These are phyloP conservation scores for Caenorhabditis sp. DNA, from an alignment of 2,888 invertebrate species.

Conservation along the genomic window DNA sequence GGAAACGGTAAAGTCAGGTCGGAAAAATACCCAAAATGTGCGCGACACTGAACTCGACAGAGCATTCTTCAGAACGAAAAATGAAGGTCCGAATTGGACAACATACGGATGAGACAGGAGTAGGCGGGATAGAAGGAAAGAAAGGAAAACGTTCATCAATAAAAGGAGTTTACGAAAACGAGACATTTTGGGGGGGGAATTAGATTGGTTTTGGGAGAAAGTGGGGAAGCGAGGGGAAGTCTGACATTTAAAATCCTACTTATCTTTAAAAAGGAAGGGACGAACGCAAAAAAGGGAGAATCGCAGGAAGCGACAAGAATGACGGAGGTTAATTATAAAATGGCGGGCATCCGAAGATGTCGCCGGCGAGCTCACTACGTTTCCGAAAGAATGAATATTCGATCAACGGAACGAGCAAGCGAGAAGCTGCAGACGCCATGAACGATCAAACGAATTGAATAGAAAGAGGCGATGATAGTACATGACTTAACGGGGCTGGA, in stretches of 20 bases:
- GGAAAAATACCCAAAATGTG: slow-evolving; percentile 13
- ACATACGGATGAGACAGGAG: background rate
- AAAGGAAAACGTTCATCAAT: slow-evolving; percentile 21
- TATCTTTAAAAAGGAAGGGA: background rate
- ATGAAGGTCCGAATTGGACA: background rate
- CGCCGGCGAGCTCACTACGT: too few relatives aligned
- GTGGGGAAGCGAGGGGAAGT: slow-evolving; percentile 1
- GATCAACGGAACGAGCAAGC: too few relatives aligned
- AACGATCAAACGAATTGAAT: too few relatives aligned
- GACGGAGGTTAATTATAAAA: slow-evolving; percentile 23
- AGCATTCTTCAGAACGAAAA: background rate
- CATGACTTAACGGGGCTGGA: slow-evolving; percentile 13
- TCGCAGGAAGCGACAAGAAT: background rate
- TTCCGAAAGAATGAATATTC: too few relatives aligned
- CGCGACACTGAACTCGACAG: slow-evolving; percentile 11
- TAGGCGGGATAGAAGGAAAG: background rate
- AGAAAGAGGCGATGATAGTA: slow-evolving; percentile 11
- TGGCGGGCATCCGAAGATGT: background rate
- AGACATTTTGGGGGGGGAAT: background rate
- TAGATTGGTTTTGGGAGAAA: slow-evolving; percentile 5
- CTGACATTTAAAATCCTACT: slow-evolving; percentile 23
- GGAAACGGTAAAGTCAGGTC: slow-evolving; percentile 1
- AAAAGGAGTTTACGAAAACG: background rate
- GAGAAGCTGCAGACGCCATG: too few relatives aligned
- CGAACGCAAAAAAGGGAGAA: background rate